A percentile compares a stretch with the other conserved stretches of the same genome.
Conservation (phyloP, 53 echinoderm and acorn worm species). For the Antedon mediterranea region DNA sequence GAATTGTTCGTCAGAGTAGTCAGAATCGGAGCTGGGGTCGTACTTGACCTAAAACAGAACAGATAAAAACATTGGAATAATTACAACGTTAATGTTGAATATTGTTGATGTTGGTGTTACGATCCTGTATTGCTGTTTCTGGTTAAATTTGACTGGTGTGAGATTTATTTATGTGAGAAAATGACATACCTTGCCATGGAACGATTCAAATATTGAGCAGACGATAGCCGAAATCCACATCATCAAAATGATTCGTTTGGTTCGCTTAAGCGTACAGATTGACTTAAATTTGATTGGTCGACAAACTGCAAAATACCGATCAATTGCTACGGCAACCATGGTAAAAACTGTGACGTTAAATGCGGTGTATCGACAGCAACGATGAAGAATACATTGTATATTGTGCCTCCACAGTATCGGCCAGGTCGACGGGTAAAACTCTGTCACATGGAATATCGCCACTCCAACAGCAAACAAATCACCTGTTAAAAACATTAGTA, state of each 20-base stretch:
- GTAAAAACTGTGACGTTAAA: slow-evolving; percentile 67
- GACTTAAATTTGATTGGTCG: slow-evolving; percentile 53
- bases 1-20: background rate
- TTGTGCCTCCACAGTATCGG: slow-evolving; percentile 49
- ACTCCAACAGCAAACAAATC: slow-evolving; percentile 43
- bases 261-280: slow-evolving; percentile 40
- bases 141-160: too few species aligned
- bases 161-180: too few species aligned
- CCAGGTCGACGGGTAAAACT: slow-evolving; percentile 68
- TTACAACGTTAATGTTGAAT: too few species aligned
- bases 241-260: slow-evolving; percentile 32
- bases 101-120: too few species aligned
- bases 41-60: too few species aligned
- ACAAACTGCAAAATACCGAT: slow-evolving; percentile 54
- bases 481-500: too few species aligned
- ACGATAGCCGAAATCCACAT: slow-evolving; percentile 38
- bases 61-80: too few species aligned
- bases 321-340: slow-evolving; percentile 88
- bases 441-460: slow-evolving; percentile 70
- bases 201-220: background rate
- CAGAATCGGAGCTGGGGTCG: too few species aligned
- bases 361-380: slow-evolving; percentile 57
- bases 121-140: too few species aligned
- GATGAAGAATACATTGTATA: slow-evolving; percentile 49
- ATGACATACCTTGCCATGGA: background rate